Evolutionary conservation across 2,113 vertebrate species (phyloP), one percentile per base, ranked within the genome.

Genomic region (Hyla sarda): DNA sequence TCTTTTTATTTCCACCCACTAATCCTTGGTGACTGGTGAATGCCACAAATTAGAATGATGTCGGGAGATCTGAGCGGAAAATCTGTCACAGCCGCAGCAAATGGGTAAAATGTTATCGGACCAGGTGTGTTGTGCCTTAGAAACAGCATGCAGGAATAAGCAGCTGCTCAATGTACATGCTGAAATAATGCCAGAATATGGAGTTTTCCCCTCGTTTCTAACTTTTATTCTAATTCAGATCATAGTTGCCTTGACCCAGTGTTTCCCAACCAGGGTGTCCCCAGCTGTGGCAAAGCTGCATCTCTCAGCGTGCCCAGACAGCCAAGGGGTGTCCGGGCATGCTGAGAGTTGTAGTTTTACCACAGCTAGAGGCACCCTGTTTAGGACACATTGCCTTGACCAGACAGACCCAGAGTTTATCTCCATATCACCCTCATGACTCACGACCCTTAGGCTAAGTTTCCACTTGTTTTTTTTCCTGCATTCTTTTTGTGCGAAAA

Each of bases 71-170:
- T 28, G 34, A 23, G 56, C 62, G 56, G 37, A 65, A 76, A 84
- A 84, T 65, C 72, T 77, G 83, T 77, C 73, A 17, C 32, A 91
- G 89, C 90, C 92, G 90, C 90, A 92, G 88, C 90, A 93, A 93
- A 91, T 90, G 90, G 91, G 88, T 93, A 92, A 91, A 90, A 93
- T 90, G 88, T 89, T 91, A 88, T 87, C 88, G 92, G 91, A 95
- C 92, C 94, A 95, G 94, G 94, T 95, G 93, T 95, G 93, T 95
- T 94, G 94, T 93, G 84, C 88, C 89, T 93, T 88, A 85, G 88
- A 91, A 88, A 89, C 93, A 93, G 89, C 93, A 91, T 92, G 89
- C 84, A 94, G 87, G 88, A 92, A 93, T 91, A 94, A 90, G 93
- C 95, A 95, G 94, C 95, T 95, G 94, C 92, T 94, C 90, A 90